Evolutionary conservation across 2,797 vertebrate genomes (phyloP).

Genomic region (Potorous gilbertii): DNA sequence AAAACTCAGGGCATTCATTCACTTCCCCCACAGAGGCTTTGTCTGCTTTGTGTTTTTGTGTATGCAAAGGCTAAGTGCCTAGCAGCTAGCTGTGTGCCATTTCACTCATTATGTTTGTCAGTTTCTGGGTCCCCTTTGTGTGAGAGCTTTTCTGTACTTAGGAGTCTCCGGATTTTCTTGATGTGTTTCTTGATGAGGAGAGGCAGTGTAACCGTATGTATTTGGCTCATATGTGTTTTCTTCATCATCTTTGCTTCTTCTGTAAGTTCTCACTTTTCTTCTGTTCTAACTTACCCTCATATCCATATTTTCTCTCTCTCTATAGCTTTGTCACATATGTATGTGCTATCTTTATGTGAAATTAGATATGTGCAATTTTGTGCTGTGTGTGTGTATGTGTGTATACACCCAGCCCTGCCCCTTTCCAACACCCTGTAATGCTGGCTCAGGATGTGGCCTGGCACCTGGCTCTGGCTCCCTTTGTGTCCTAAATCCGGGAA

Average conservation of each 20-base stretch:
- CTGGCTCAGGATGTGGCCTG: constrained; percentile 16
- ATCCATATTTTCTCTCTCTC: constrained; percentile 17
- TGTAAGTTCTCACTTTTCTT: background rate
- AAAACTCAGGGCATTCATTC: background rate
- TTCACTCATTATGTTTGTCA: constrained; percentile 19
- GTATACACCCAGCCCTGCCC: background rate
- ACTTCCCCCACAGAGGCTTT: background rate
- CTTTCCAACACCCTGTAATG: constrained; percentile 1
- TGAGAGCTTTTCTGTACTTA: constrained; percentile 27
- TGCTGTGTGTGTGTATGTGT: background rate
- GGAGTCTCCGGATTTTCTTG: constrained; percentile 22
- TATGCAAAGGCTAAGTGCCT: background rate
- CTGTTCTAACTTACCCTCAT: background rate
- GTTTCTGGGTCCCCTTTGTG: constrained; percentile 26
- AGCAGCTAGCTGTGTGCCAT: background rate
- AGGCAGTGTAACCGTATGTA: background rate
- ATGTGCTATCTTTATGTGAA: background rate
- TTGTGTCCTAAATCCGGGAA: constrained; percentile 38
- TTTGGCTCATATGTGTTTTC: constrained; percentile 53
- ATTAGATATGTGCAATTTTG: background rate
- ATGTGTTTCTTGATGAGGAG: background rate
- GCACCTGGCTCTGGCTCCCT: constrained; percentile 1
- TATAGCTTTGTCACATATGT: background rate
- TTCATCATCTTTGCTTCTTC: constrained; percentile 41
- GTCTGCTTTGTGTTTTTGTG: background rate